A percentile compares a stretch with the other conserved stretches of the same genome.
phyloP scores from a whole-genome alignment of 92 coral and sea anemone genomes.

The Montipora capitata region DNA sequence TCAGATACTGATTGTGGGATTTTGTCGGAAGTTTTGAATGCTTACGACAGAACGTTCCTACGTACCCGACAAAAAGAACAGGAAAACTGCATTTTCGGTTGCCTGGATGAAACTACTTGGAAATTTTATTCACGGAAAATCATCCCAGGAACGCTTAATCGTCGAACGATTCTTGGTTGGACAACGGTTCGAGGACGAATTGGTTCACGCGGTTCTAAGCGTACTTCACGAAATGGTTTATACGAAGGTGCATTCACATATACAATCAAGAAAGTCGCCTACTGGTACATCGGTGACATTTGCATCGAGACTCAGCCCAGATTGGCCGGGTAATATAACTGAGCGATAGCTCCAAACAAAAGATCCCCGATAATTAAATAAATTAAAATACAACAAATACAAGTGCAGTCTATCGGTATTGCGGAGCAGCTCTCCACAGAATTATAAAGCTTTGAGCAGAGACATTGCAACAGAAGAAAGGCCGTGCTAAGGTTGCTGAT shows the following conservation, averaged over 20 bases:
- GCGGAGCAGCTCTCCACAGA: slow-evolving; percentile 53
- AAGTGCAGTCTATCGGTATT: slow-evolving; percentile 23
- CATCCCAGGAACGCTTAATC: slow-evolving; percentile 51
- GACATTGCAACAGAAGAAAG: no score
- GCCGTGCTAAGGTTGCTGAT: no score
- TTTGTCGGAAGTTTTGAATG: slow-evolving; percentile 47
- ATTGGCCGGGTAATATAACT: slow-evolving; percentile 5
- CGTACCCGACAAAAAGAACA: not conserved
- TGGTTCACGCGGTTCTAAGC: not conserved
- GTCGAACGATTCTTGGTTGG: slow-evolving; percentile 14
- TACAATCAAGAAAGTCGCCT: not conserved
- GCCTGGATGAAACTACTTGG: slow-evolving; percentile 59
- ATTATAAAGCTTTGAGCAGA: slow-evolving; percentile 48
- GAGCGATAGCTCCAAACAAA: no score
- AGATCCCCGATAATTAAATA: no score
- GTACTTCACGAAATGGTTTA: not conserved
- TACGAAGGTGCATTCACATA: not conserved
- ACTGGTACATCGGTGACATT: not conserved
- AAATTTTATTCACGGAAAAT: slow-evolving; percentile 39
- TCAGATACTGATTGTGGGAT: slow-evolving; percentile 34
- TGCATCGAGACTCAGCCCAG: not conserved
- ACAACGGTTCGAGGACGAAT: not conserved
- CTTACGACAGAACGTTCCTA: not conserved
- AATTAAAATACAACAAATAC: no score
- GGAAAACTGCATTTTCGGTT: slow-evolving; percentile 35